These are phyloP conservation scores for Anarrhichthys ocellatus DNA, from an alignment of 2,113 vertebrate genomes.

Conservation along the genomic window DNA sequence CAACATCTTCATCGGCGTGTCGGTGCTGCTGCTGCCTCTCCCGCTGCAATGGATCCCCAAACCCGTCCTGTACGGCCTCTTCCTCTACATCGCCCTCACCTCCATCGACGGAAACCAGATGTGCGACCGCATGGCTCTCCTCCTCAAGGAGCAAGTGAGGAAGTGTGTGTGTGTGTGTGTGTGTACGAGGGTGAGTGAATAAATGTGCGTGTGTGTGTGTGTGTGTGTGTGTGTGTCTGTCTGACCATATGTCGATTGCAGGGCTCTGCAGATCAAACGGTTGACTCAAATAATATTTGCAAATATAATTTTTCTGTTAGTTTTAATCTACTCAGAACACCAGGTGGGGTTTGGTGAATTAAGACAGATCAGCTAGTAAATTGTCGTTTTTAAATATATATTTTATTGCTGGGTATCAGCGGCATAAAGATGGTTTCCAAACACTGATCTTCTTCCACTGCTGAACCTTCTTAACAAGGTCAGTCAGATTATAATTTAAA, in stretches of 20 bases:
- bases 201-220: conserved; percentile 8
- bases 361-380: background rate
- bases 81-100: conserved; percentile 97
- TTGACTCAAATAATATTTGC: conserved; percentile 36
- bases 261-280: conserved; percentile 58
- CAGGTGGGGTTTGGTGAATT: conserved; percentile 72
- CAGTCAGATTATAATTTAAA: background rate
- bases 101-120: conserved; percentile 98
- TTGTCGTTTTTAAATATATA: background rate
- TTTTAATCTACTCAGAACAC: conserved; percentile 51
- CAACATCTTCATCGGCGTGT: conserved; percentile 94
- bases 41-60: conserved; percentile 98
- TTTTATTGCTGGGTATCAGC: background rate
- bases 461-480: background rate
- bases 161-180: background rate
- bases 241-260: conserved; percentile 32
- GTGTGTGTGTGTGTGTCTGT: background rate
- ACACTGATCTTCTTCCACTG: background rate
- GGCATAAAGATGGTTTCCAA: background rate
- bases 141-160: conserved; percentile 96
- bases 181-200: background rate
- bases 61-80: conserved; percentile 95
- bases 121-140: conserved; percentile 94
- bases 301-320: conserved; percentile 29
- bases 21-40: conserved; percentile 92